Percentiles rank a stretch among this genome's conserved stretches.
phyloP scores from a whole-genome alignment of 2,888 invertebrate species.

The Dilophus febrilis region DNA sequence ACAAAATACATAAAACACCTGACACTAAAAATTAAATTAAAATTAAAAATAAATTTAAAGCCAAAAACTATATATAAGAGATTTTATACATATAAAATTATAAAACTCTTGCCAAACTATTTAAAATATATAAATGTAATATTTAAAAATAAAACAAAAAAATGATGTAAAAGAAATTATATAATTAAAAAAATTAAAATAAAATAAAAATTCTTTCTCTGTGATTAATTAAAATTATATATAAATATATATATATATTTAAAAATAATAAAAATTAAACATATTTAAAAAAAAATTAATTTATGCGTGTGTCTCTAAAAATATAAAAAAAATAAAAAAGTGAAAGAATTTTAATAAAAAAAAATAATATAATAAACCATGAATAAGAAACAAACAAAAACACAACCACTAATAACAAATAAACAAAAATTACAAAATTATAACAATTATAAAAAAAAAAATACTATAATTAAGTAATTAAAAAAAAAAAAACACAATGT shows the following conservation, averaged over 20 bases:
- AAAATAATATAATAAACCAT: background rate
- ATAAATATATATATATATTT: conserved; percentile 5
- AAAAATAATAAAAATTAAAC: background rate
- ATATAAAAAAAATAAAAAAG: no score
- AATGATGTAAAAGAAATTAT: background rate
- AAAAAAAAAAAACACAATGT: conserved; percentile 7
- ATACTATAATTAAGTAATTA: background rate
- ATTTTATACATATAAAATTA: no score
- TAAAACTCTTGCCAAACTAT: background rate
- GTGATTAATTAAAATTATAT: no score
- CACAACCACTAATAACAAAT: background rate
- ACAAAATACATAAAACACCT: no score
- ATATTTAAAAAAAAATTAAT: no score
- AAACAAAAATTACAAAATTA: background rate
- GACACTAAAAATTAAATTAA: no score
- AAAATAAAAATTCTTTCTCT: conserved; percentile 5
- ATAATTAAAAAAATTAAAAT: conserved; percentile 1
- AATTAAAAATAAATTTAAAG: no score
- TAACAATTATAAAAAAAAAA: background rate
- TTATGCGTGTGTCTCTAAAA: background rate
- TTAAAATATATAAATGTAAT: background rate
- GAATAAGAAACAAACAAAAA: no score
- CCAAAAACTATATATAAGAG: no score
- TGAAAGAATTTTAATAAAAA: conserved; percentile 4
- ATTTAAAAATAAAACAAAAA: background rate